phyloP scores from a whole-genome alignment of 2,113 vertebrate genomes.

The Callithrix jacchus region DNA sequence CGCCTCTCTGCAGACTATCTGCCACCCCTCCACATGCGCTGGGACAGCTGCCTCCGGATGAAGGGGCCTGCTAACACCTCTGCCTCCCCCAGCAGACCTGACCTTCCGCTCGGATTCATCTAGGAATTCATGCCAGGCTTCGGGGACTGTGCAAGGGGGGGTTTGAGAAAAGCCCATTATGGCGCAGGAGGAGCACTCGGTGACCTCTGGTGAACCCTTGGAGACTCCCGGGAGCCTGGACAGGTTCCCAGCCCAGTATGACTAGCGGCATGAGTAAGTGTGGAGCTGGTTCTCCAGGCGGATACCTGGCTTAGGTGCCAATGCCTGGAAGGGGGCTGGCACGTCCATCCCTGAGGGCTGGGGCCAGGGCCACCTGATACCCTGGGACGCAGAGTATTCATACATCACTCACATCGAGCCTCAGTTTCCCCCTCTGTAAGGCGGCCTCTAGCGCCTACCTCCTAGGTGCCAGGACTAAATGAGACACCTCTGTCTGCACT shows the following conservation, averaged over 20 bases:
- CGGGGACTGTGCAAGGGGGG: neutral
- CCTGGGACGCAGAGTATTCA: too few relatives aligned
- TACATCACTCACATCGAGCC: fast-evolving
- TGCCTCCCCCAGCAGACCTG: neutral
- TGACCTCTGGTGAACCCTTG: neutral
- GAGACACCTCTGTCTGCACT: neutral
- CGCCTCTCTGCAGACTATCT: neutral
- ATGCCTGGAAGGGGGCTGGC: neutral
- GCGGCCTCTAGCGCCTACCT: fast-evolving
- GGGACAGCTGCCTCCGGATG: neutral
- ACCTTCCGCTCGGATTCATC: neutral
- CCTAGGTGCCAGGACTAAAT: neutral
- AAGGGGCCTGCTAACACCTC: neutral
- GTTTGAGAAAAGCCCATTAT: neutral
- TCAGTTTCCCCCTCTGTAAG: neutral
- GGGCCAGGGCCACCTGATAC: neutral
- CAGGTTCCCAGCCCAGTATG: neutral
- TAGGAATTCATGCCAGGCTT: neutral
- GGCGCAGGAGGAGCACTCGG: neutral
- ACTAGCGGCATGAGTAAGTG: neutral
- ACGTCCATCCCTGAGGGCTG: neutral
- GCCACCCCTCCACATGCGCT: neutral
- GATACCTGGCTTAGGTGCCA: neutral
- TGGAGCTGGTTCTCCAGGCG: neutral
- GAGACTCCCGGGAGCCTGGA: neutral